Percentiles rank a stretch among this genome's conserved stretches.
These are phyloP conservation scores for Gonioctena quinquepunctata DNA, from an alignment of 1,140 invertebrate species.

Conservation along the genomic window DNA sequence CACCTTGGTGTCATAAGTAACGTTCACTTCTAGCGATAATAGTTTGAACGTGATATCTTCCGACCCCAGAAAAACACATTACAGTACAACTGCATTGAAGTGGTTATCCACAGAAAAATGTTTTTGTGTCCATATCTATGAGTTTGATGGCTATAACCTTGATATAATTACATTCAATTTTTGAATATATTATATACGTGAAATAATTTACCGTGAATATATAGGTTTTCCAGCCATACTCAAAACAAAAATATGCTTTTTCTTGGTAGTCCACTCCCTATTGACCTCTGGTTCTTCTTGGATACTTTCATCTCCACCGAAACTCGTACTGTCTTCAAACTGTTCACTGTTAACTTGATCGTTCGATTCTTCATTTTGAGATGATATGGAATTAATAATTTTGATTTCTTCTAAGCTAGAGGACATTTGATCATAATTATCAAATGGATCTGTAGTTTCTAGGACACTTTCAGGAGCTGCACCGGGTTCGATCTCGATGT, in stretches of 20 bases:
- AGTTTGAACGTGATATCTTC: too few species aligned
- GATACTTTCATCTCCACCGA: slow-evolving; percentile 19
- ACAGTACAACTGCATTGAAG: too few species aligned
- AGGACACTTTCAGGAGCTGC: slow-evolving; percentile 67
- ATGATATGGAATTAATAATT: slow-evolving; percentile 52
- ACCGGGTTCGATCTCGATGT: slow-evolving; percentile 53
- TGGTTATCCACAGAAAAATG: too few species aligned
- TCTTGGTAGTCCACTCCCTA: slow-evolving; percentile 76
- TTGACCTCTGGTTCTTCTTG: slow-evolving; percentile 63
- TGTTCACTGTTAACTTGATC: slow-evolving; percentile 55
- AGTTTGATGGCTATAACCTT: too few species aligned
- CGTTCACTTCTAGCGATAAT: too few species aligned
- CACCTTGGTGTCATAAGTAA: too few species aligned
- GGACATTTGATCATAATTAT: slow-evolving; percentile 71
- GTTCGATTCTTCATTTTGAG: slow-evolving; percentile 52
- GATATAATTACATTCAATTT: too few species aligned
- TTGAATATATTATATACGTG: too few species aligned
- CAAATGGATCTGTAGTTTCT: slow-evolving; percentile 69
- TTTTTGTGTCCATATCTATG: too few species aligned
- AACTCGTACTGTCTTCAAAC: slow-evolving; percentile 33
- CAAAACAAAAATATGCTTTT: slow-evolving; percentile 92
- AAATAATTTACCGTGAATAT: slow-evolving; percentile 90
- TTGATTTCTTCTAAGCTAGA: slow-evolving; percentile 63
- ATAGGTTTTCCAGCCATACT: slow-evolving; percentile 96
- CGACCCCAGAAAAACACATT: too few species aligned